These are phyloP conservation scores for Neocrepidodera transversa DNA, from an alignment of 2,888 invertebrate genomes.

Conservation along the genomic window DNA sequence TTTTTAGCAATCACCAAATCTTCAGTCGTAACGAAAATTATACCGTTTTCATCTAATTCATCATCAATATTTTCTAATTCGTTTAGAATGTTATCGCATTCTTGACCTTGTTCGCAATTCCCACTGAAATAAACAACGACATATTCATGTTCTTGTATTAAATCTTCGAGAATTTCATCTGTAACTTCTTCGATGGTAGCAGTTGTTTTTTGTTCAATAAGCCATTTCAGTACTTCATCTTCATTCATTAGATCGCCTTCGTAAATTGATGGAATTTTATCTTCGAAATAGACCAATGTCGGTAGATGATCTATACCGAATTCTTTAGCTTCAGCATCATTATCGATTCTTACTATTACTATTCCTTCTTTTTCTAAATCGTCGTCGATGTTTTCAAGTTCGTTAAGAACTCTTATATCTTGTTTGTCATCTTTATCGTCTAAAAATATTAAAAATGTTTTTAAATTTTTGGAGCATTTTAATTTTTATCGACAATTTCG, in stretches of 20 bases:
- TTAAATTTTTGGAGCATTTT: not conserved
- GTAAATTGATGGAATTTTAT: slow-evolving; percentile 88
- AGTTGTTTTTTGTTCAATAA: slow-evolving; percentile 84
- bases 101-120: slow-evolving; percentile 85
- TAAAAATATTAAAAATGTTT: slow-evolving; percentile 54
- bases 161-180: slow-evolving; percentile 84
- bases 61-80: slow-evolving; percentile 93
- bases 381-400: slow-evolving; percentile 91
- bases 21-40: slow-evolving; percentile 92
- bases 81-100: slow-evolving; percentile 84
- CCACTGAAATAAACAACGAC: slow-evolving; percentile 95
- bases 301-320: slow-evolving; percentile 90
- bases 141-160: slow-evolving; percentile 90
- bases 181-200: slow-evolving; percentile 95
- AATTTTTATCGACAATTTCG: too few species aligned
- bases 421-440: slow-evolving; percentile 91
- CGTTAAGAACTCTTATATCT: slow-evolving; percentile 85
- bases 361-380: slow-evolving; percentile 90
- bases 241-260: slow-evolving; percentile 92
- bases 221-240: slow-evolving; percentile 89
- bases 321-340: slow-evolving; percentile 88
- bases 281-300: slow-evolving; percentile 86
- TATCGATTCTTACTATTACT: slow-evolving; percentile 88
- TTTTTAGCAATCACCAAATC: slow-evolving; percentile 82
- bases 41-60: slow-evolving; percentile 90